Evolutionary conservation across 2,797 vertebrate genomes (phyloP).

Genomic region (Bradypodion pumilum): DNA sequence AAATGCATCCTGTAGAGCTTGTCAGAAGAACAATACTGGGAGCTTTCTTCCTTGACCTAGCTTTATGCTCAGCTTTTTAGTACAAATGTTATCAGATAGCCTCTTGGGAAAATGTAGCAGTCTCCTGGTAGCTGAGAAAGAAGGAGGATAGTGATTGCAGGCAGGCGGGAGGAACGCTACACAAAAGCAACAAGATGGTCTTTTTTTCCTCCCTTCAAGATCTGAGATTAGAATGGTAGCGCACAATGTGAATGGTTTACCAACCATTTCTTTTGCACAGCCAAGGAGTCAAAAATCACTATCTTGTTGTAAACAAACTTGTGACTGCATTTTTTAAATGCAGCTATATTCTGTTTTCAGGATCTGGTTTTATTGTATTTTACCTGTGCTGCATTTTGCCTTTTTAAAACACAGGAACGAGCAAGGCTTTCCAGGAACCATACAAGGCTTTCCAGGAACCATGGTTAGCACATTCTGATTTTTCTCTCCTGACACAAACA

Average conservation of each 20-base stretch:
- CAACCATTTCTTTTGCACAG: not conserved
- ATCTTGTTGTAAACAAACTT: not conserved
- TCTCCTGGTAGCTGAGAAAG: constrained; percentile 12
- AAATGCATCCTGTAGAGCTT: not conserved
- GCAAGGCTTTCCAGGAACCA: not conserved
- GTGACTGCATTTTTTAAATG: not conserved
- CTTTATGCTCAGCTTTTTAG: constrained; percentile 15
- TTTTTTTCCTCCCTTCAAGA: not conserved
- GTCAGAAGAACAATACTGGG: not conserved
- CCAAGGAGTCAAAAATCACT: not conserved
- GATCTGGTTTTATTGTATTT: not conserved
- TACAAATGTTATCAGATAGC: constrained; percentile 21
- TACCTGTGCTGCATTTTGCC: not conserved
- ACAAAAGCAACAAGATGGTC: constrained; percentile 21
- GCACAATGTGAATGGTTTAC: not conserved
- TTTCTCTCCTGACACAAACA: not conserved
- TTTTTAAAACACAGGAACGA: not conserved
- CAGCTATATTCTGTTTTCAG: not conserved
- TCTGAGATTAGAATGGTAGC: constrained; percentile 12
- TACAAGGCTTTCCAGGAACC: too few species aligned
- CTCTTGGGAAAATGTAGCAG: constrained; percentile 11
- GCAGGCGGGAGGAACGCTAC: not conserved
- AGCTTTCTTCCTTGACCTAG: constrained; percentile 22
- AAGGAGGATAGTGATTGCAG: constrained; percentile 14
- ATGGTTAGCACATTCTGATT: not conserved